A percentile compares a stretch with the other conserved stretches of the same genome.
phyloP scores from a whole-genome alignment of 2,888 invertebrate genomes.

The Hydropsyche betteni region DNA sequence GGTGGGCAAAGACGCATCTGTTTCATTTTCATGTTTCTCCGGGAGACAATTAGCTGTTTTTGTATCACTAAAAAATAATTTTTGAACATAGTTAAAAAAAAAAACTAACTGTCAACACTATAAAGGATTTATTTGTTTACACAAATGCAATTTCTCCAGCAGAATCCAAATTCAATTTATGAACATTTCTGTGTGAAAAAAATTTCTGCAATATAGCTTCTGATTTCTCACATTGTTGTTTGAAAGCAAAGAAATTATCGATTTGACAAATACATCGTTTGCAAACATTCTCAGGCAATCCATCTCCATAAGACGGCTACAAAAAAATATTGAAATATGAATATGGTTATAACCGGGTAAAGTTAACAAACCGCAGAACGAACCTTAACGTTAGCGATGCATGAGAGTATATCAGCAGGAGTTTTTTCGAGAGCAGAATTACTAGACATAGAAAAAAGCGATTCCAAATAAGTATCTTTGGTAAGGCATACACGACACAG shows the following conservation, averaged over 20 bases:
- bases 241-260: conserved; percentile 60
- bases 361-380: conserved; percentile 9
- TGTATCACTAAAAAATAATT: conserved; percentile 9
- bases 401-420: conserved; percentile 57
- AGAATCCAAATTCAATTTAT: conserved; percentile 46
- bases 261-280: conserved; percentile 53
- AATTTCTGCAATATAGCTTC: conserved; percentile 53
- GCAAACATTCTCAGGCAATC: conserved; percentile 53
- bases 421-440: conserved; percentile 29
- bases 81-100: not conserved
- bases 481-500: not conserved
- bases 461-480: conserved; percentile 1
- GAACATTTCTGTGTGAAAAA: conserved; percentile 46
- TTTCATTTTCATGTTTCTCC: conserved; percentile 34
- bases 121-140: not conserved
- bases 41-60: not conserved
- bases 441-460: conserved; percentile 4
- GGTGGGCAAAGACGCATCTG: conserved; percentile 33
- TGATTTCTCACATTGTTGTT: conserved; percentile 60
- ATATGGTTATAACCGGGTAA: conserved; percentile 49
- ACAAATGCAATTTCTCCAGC: not conserved
- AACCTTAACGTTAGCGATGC: conserved; percentile 59
- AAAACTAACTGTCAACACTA: not conserved
- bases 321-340: conserved; percentile 8
- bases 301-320: conserved; percentile 51